These are phyloP conservation scores for Elaphurus davidianus DNA, from an alignment of 2,113 vertebrate species.

Conservation along the genomic window DNA sequence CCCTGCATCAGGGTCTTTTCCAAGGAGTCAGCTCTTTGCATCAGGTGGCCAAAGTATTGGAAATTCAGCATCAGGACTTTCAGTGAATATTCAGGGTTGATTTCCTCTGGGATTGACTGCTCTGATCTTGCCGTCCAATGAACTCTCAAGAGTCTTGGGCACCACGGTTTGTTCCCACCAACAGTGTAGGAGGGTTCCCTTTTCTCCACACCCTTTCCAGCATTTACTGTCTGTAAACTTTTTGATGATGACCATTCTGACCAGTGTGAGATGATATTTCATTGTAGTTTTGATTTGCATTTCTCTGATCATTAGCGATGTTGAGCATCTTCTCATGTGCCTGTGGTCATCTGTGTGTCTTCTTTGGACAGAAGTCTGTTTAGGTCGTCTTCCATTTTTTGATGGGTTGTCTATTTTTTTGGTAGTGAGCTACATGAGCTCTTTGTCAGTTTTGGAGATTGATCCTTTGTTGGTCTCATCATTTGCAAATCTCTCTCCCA, in stretches of 20 bases:
- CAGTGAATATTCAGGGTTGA: background rate
- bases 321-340: background rate
- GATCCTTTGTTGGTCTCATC: background rate
- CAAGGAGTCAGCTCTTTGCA: background rate
- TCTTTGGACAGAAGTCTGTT: background rate
- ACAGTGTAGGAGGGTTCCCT: background rate
- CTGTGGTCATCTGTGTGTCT: background rate
- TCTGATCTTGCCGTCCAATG: background rate
- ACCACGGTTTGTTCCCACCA: background rate
- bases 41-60: background rate
- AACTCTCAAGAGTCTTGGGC: background rate
- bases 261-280: background rate
- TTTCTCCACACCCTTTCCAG: background rate
- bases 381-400: background rate
- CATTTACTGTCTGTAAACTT: background rate
- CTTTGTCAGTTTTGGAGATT: background rate
- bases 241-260: background rate
- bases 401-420: background rate
- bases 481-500: background rate
- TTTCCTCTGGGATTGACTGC: background rate
- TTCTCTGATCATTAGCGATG: background rate
- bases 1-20: background rate
- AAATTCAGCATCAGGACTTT: background rate
- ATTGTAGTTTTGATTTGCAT: background rate
- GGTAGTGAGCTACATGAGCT: background rate